phyloP scores from a whole-genome alignment of 2,113 vertebrate species.

The Myrmophylax atrothorax region DNA sequence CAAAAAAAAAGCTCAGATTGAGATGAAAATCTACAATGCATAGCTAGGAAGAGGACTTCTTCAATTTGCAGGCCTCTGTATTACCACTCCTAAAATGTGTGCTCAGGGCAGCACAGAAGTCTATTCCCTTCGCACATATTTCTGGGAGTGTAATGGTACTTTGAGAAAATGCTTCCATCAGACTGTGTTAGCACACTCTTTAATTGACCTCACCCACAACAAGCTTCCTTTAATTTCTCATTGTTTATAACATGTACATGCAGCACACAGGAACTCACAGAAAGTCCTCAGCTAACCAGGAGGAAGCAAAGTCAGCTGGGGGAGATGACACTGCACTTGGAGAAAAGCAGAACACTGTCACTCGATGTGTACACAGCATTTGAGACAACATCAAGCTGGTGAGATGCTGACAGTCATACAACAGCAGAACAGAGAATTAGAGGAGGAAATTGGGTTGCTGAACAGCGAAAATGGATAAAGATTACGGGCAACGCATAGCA shows the following conservation, averaged over 20 bases:
- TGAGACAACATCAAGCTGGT: neutral
- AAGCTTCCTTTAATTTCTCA: neutral
- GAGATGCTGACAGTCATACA: neutral
- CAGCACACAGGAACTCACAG: neutral
- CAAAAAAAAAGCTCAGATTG: neutral
- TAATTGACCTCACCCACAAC: neutral
- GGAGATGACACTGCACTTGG: neutral
- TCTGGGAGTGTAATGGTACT: neutral
- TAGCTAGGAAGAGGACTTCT: neutral
- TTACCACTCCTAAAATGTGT: neutral
- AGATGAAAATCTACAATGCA: neutral
- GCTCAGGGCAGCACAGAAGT: neutral
- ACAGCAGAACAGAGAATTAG: neutral
- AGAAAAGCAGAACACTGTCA: neutral
- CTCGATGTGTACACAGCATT: neutral
- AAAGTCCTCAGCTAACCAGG: accelerated
- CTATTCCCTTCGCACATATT: neutral
- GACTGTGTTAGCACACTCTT: neutral
- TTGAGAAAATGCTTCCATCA: neutral
- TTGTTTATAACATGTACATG: neutral
- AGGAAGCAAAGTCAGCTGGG: neutral
- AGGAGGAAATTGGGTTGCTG: neutral
- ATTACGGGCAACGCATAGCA: neutral
- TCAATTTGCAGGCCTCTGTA: neutral
- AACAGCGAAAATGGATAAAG: neutral